Conservation (phyloP, 2,888 invertebrate genomes). For the Shargacucullia verbasci region DNA sequence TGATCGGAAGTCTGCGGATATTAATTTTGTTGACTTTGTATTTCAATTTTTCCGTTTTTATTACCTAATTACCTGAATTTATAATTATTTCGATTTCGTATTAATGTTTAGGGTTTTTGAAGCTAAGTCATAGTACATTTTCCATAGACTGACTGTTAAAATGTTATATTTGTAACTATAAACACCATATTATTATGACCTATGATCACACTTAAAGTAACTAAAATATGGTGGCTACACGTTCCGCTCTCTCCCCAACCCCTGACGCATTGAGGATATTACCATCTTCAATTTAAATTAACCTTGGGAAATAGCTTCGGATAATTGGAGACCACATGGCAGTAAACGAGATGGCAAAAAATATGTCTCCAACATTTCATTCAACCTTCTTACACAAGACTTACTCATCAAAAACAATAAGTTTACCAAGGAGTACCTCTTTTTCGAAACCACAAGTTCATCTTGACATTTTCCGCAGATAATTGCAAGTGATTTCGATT, state of each 20-base stretch:
- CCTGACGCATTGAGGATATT: too few relatives aligned
- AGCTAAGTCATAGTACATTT: too few relatives aligned
- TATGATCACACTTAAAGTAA: too few relatives aligned
- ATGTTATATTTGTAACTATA: too few relatives aligned
- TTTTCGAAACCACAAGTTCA: constrained; percentile 62
- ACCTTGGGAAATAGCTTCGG: too few relatives aligned
- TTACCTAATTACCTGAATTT: constrained; percentile 21
- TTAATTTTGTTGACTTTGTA: constrained; percentile 41
- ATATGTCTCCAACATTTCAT: not conserved
- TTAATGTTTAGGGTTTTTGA: constrained; percentile 3
- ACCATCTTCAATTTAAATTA: too few relatives aligned
- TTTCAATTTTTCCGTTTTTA: constrained; percentile 32
- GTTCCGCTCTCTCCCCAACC: too few relatives aligned
- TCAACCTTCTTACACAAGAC: constrained; percentile 27
- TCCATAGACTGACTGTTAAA: too few relatives aligned
- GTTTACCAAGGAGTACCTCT: constrained; percentile 51
- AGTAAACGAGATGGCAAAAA: not conserved
- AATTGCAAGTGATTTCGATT: constrained; percentile 58
- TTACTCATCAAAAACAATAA: constrained; percentile 42
- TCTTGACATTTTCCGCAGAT: constrained; percentile 67
- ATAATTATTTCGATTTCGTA: too few relatives aligned
- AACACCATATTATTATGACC: too few relatives aligned
- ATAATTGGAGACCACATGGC: too few relatives aligned
- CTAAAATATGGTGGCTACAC: too few relatives aligned
- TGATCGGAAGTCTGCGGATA: constrained; percentile 45